Evolutionary conservation across 2,113 vertebrate genomes (phyloP).

Genomic region (Mesoclemmys tuberculata): DNA sequence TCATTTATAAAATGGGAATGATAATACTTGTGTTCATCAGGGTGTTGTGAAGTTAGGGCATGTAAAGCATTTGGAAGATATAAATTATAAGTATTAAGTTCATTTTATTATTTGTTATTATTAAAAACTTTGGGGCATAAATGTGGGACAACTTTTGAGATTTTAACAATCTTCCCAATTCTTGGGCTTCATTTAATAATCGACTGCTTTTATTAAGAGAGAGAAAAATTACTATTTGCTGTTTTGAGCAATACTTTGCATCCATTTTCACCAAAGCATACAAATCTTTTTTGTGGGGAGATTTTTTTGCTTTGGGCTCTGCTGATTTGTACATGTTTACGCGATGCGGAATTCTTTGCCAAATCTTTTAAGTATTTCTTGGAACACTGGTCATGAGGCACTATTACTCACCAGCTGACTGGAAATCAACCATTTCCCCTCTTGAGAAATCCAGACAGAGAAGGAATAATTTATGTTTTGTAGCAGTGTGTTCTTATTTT

Average conservation of each 20-base stretch:
- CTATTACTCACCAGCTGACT: neutral
- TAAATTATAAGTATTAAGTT: neutral
- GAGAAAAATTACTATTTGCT: neutral
- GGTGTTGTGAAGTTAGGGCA: neutral
- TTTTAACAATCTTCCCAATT: neutral
- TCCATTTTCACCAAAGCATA: accelerated
- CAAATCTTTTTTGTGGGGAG: neutral
- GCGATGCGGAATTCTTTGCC: neutral
- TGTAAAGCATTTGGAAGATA: neutral
- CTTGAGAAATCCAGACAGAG: neutral
- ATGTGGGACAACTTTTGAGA: neutral
- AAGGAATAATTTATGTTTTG: neutral
- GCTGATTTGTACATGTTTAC: neutral
- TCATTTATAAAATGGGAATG: neutral
- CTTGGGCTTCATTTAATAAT: neutral
- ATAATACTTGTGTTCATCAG: neutral
- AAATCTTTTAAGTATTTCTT: conserved; percentile 39
- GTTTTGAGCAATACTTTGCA: neutral
- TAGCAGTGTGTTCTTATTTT: neutral
- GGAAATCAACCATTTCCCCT: neutral
- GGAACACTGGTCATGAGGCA: neutral
- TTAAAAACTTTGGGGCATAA: neutral
- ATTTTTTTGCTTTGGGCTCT: neutral
- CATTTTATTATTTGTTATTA: neutral
- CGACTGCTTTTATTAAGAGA: neutral